Evolutionary conservation across 2,888 invertebrate species (phyloP), one percentile per base, ranked within the genome.

Genomic region (Cancer borealis): DNA sequence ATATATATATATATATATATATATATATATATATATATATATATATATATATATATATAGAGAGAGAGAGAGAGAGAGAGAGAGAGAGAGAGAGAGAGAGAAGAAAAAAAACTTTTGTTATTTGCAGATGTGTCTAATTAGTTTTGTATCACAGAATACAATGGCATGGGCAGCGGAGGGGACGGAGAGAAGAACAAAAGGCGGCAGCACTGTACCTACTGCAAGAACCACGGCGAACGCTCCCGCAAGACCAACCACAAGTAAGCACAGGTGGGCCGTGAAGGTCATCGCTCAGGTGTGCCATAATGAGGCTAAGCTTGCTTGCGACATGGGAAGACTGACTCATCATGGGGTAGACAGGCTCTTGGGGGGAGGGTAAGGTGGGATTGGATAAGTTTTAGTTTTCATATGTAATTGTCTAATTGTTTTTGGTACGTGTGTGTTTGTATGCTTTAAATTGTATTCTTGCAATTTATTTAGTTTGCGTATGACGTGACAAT

Each of bases 181-280:
- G 88, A 60, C 3, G 88, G 47, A 8, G 66, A 66, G 39, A 90
- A 73, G 79, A 84, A 47, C 73, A 95, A 95, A 91, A 47, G 95
- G 26, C 87, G 73, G 10, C 95, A 94, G 46, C 94, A 95, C 90
- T 95, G 95, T 88, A 93, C 95, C 30, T 95, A 92, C 87, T 95
- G 95, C 93, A 94, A 93, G 90, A 95, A 95, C 94, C 95, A 95
- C 49, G 94, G 92, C 30, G 26, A n/a, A 6, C 73, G 45, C 79
- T 66, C 87, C 26, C 73, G 95, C 47, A 92, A 92, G 79, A 91
- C 88, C 49, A 93, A 95, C 91, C 95, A 94, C 91, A 89, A 87
- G 49, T 79, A 60, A 60, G 91, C 91, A 30, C 45, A 49, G 47
- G 89, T 89, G 46, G 26, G 17, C n/a, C 46, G 12, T 10, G 5